Evolutionary conservation across 1,140 invertebrate genomes (phyloP), one percentile per base, ranked within the genome.

Genomic region (Drosophila burlai): DNA sequence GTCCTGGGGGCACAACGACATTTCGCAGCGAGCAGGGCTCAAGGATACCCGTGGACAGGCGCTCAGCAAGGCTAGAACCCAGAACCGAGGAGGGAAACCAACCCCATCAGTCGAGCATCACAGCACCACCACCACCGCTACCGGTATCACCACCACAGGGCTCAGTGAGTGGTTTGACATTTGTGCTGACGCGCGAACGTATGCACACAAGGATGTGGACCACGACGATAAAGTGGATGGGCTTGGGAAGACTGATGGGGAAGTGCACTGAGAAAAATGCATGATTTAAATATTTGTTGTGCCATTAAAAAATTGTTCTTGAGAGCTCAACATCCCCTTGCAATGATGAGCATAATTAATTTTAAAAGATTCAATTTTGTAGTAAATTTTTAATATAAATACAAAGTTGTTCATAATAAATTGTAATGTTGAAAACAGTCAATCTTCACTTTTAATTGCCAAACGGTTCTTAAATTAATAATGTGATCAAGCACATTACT

Each of bases 111-210:
- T n/a, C 42, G 31, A 71, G 52, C 63, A 71, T 38, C 40, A 47
- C 49, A 18, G 21, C 58, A 55, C 18, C 24, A 26, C 52, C 38
- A 43, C 38, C 36, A 36, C 36, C 21, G n/a, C 54, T 11, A 6
- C 54, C 54, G 21, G 21, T 43, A 74, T 60, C 68, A 74, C 71
- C 45, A 73, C 71, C 68, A 73, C 69, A 73, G 54, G 68, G 69
- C 69, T 73, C 55, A 79, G 85, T 82, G 85, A 85, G 85, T 90
- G 85, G 85, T 90, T 90, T 90, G 85, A 90, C 85, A 90, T 90
- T 90, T 90, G 82, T 90, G 85, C 85, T 89, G 85, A 89, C 85
- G 85, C 85, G 85, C 85, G 85, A 89, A 89, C 85, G 84, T 89
- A 83, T 89, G 84, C 81, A 89, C 61, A 75, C 75, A 78, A 78